These are phyloP conservation scores for Drosophila sordidula DNA, from an alignment of 2,888 invertebrate species.

Conservation along the genomic window DNA sequence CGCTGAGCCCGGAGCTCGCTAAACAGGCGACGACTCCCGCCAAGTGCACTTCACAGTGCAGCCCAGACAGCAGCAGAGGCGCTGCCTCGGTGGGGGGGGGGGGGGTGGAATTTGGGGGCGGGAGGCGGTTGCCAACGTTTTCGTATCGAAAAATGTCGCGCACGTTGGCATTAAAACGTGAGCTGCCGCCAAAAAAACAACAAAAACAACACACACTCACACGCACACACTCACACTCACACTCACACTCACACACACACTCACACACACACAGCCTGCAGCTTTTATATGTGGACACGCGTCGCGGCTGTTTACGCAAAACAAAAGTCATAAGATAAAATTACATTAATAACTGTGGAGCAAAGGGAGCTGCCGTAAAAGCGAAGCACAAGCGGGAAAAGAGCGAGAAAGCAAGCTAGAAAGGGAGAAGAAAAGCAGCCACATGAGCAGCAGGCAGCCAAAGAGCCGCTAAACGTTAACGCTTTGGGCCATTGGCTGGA, in stretches of 20 bases:
- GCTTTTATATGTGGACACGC: constrained; percentile 60
- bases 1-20: constrained; percentile 24
- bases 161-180: constrained; percentile 73
- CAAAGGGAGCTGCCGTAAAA: neutral
- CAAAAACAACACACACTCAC: constrained; percentile 22
- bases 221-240: constrained; percentile 25
- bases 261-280: constrained; percentile 16
- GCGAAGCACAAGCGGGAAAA: neutral
- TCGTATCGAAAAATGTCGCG: constrained; percentile 66
- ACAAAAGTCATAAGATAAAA: constrained; percentile 80
- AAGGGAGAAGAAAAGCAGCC: constrained; percentile 2
- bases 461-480: constrained; percentile 62
- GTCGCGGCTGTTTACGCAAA: constrained; percentile 65
- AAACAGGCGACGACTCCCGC: constrained; percentile 36
- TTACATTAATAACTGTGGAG: constrained; percentile 75
- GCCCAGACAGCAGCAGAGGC: constrained; percentile 18
- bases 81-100: no score
- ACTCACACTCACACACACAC: constrained; percentile 23
- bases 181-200: constrained; percentile 31
- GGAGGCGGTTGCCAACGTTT: constrained; percentile 18
- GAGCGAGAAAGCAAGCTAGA: neutral
- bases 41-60: constrained; percentile 55
- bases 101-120: no score
- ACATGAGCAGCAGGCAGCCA: neutral
- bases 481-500: constrained; percentile 63